Conservation (phyloP, 2,113 vertebrate genomes). For the Syrrhaptes paradoxus region DNA sequence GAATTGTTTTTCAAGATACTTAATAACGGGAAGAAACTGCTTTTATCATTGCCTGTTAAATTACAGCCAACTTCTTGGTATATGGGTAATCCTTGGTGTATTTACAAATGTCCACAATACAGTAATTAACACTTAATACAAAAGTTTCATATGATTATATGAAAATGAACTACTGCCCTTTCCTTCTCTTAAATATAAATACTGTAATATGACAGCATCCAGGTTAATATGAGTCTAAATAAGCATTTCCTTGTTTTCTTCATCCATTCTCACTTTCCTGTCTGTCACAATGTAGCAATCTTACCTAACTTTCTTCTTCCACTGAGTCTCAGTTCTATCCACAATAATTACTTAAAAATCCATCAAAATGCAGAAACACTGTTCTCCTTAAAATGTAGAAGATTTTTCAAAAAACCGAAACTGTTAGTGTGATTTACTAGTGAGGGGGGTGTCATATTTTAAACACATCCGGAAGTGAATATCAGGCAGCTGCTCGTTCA, state of each 20-base stretch:
- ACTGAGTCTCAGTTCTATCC: not conserved
- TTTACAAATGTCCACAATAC: not conserved
- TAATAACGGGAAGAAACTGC: not conserved
- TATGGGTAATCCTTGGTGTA: not conserved
- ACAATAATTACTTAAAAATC: not conserved
- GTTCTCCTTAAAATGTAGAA: not conserved
- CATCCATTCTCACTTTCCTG: not conserved
- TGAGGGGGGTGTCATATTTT: not conserved
- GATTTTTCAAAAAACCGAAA: not conserved
- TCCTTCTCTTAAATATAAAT: not conserved
- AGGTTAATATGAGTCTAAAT: not conserved
- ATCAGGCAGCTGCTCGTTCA: too few species aligned
- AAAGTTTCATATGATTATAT: not conserved
- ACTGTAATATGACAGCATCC: not conserved
- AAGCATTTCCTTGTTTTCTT: not conserved
- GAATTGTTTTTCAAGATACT: not conserved
- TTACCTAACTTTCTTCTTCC: not conserved
- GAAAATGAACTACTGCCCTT: not conserved
- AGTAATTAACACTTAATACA: not conserved
- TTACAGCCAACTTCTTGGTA: not conserved
- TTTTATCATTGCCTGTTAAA: not conserved
- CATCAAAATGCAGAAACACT: not conserved
- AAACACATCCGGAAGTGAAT: too few species aligned
- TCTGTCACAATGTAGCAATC: not conserved
- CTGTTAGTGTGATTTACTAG: not conserved